These are phyloP conservation scores for Sebastes variabilis DNA, from an alignment of 2,797 vertebrate genomes.

Conservation along the genomic window DNA sequence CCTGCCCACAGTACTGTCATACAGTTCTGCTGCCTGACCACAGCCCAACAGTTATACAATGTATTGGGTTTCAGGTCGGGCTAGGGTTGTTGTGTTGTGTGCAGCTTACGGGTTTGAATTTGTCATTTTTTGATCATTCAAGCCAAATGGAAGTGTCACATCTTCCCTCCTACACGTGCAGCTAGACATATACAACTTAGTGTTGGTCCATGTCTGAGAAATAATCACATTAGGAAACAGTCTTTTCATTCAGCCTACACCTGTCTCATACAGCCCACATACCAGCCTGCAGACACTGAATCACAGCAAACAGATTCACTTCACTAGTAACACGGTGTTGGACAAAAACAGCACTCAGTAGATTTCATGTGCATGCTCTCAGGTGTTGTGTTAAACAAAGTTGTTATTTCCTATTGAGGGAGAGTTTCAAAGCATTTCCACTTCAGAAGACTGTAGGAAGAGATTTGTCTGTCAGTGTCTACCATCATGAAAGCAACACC, in stretches of 20 bases:
- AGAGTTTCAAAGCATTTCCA: slow-evolving; percentile 1
- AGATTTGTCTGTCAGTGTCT: not conserved
- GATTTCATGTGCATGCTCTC: not conserved
- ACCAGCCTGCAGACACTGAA: not conserved
- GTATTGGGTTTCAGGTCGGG: not conserved
- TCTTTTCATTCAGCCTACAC: slow-evolving; percentile 2
- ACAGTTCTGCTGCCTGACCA: not conserved
- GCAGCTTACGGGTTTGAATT: not conserved
- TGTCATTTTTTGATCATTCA: not conserved
- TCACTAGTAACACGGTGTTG: not conserved
- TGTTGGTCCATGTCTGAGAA: not conserved
- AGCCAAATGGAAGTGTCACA: not conserved
- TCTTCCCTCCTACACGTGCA: not conserved
- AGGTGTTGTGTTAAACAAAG: not conserved
- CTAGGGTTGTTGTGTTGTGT: not conserved
- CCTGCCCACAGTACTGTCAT: not conserved
- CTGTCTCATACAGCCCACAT: not conserved
- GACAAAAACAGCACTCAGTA: slow-evolving; percentile 4
- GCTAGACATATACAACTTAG: not conserved
- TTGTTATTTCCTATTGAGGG: not conserved
- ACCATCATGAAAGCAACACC: not conserved
- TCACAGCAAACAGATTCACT: slow-evolving; percentile 13
- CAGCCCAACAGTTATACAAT: no score
- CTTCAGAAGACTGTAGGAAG: not conserved
- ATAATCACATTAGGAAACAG: slow-evolving; percentile 13